Evolutionary conservation across 2,797 vertebrate genomes (phyloP).

Genomic region (Amniataba percoides): DNA sequence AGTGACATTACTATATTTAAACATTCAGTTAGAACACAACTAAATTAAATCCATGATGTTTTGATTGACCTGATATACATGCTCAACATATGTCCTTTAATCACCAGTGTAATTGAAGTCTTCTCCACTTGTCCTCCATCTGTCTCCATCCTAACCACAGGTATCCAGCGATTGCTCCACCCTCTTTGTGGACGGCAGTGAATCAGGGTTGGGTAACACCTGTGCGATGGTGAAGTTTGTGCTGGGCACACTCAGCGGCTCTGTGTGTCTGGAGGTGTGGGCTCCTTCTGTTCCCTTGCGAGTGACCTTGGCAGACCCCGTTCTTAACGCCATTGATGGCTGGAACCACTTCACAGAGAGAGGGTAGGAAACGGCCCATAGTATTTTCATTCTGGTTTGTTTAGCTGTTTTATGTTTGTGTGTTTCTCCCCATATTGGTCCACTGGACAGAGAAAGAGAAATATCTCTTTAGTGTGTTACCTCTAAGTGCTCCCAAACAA

Average conservation of each 20-base stretch:
- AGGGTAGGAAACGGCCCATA: conserved; percentile 56
- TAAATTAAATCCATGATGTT: background rate
- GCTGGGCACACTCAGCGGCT: conserved; percentile 74
- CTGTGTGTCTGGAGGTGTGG: conserved; percentile 83
- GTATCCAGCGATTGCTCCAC: conserved; percentile 82
- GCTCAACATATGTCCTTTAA: background rate
- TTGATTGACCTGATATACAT: background rate
- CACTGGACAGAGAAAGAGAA: background rate
- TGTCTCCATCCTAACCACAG: conserved; percentile 52
- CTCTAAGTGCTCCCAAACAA: background rate
- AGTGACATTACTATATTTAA: background rate
- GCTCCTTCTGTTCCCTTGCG: conserved; percentile 80
- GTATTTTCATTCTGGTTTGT: background rate
- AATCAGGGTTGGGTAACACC: conserved; percentile 80
- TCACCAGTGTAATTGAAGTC: background rate
- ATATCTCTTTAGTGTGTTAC: background rate
- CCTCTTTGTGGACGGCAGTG: conserved; percentile 84
- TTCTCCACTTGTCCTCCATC: background rate
- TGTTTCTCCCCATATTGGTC: background rate
- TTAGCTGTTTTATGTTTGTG: background rate
- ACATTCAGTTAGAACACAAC: background rate
- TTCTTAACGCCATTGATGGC: conserved; percentile 81
- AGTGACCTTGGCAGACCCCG: conserved; percentile 78
- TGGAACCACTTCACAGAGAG: conserved; percentile 77
- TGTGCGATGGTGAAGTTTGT: conserved; percentile 81